Conservation (phyloP, 2,888 invertebrate genomes). For the Pseudeuparius sepicola region DNA sequence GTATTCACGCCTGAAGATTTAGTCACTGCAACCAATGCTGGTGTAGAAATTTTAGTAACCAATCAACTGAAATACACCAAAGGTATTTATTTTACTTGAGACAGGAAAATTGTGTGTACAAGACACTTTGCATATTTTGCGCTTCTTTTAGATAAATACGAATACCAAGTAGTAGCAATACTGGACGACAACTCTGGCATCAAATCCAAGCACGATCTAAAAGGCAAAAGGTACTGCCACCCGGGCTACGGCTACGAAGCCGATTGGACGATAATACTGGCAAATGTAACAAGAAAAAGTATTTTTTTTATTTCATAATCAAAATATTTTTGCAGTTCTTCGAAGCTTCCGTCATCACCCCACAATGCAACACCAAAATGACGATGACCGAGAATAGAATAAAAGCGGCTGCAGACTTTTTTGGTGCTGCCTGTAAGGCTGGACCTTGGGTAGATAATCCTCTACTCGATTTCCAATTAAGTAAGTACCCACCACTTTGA, state of each 20-base stretch:
- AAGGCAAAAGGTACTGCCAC: constrained; percentile 68
- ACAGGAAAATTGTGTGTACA: not conserved
- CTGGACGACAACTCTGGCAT: constrained; percentile 51
- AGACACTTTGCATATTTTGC: constrained; percentile 13
- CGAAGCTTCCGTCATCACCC: constrained; percentile 60
- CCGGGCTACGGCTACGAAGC: constrained; percentile 65
- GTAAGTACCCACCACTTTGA: too few species aligned
- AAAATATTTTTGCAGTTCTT: constrained; percentile 59
- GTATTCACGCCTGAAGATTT: constrained; percentile 79
- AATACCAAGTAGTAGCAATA: constrained; percentile 57
- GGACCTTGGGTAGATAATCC: constrained; percentile 72
- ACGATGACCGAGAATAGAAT: constrained; percentile 70
- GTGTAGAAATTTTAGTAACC: constrained; percentile 57
- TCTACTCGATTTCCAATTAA: constrained; percentile 52
- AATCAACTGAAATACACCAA: constrained; percentile 53
- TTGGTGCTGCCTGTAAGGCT: constrained; percentile 73
- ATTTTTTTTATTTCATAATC: constrained; percentile 8
- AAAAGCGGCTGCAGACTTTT: constrained; percentile 61
- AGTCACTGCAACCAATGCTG: constrained; percentile 59
- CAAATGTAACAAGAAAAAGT: constrained; percentile 48
- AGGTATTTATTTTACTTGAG: constrained; percentile 34
- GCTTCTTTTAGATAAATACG: constrained; percentile 39
- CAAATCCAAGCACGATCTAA: constrained; percentile 50
- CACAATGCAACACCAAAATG: constrained; percentile 56
- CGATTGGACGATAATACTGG: constrained; percentile 67